These are phyloP conservation scores for Dasysyrphus albostriatus DNA, from an alignment of 2,888 invertebrate species.

Conservation along the genomic window DNA sequence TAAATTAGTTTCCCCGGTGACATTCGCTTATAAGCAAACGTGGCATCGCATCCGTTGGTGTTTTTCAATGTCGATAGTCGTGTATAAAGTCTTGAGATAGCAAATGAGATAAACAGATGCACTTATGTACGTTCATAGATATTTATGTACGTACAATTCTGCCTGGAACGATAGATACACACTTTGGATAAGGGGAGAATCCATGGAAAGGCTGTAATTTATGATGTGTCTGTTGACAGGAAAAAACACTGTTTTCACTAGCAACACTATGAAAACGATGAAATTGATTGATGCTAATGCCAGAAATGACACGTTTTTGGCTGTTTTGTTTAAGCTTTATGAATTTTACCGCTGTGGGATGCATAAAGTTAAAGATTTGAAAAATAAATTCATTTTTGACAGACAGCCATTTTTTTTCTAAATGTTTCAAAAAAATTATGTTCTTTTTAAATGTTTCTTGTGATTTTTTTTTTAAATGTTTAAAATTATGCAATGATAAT, in stretches of 20 bases:
- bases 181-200: not conserved
- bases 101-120: constrained; percentile 9
- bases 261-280: not conserved
- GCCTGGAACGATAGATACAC: not conserved
- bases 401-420: not conserved
- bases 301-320: constrained; percentile 8
- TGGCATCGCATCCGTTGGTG: constrained; percentile 60
- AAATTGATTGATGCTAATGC: constrained; percentile 25
- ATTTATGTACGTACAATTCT: too few relatives aligned
- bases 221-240: not conserved
- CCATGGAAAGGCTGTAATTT: constrained; percentile 6
- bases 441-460: not conserved
- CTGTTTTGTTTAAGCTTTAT: not conserved
- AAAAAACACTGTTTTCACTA: not conserved
- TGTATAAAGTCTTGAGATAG: constrained; percentile 15
- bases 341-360: not conserved
- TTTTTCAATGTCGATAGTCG: constrained; percentile 55
- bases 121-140: not conserved
- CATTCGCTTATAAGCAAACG: constrained; percentile 35
- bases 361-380: not conserved
- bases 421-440: not conserved
- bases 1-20: constrained; percentile 68
- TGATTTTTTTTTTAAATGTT: not conserved
- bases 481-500: not conserved
- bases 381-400: not conserved